These are phyloP conservation scores for Nomada ruficornis DNA, from an alignment of 2,888 invertebrate species.

Conservation along the genomic window DNA sequence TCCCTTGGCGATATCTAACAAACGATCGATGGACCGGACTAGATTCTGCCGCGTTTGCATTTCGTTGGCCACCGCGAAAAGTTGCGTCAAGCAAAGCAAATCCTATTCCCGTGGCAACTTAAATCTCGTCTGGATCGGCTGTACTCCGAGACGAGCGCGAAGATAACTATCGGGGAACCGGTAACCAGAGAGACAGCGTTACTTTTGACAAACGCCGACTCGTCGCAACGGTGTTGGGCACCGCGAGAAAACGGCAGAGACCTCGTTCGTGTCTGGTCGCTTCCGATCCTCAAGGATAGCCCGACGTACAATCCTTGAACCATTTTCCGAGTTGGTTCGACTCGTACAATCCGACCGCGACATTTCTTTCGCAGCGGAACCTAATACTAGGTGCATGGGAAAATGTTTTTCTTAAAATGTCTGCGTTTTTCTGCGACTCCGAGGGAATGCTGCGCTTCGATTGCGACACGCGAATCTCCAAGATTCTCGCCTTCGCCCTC, in stretches of 20 bases:
- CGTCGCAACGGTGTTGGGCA: not conserved
- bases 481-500: not conserved
- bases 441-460: not conserved
- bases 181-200: not conserved
- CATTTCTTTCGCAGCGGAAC: not conserved
- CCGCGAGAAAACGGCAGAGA: conserved; percentile 22
- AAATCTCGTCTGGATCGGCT: not conserved
- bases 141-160: not conserved
- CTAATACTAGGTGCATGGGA: too few relatives aligned
- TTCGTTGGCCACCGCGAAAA: not conserved
- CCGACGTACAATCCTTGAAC: conserved; percentile 52
- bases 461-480: not conserved
- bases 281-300: conserved; percentile 52
- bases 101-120: not conserved
- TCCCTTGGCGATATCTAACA: too few relatives aligned
- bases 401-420: not conserved
- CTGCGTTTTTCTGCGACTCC: not conserved
- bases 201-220: conserved; percentile 5
- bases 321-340: conserved; percentile 47
- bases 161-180: conserved; percentile 9
- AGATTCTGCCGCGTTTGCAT: too few relatives aligned
- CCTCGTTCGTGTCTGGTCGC: conserved; percentile 43
- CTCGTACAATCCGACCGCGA: conserved; percentile 25
- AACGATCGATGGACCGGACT: too few relatives aligned
- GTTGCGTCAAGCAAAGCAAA: too few relatives aligned